Base-by-base conservation (phyloP, 2,113 vertebrate genomes). In the Garra rufa region DNA sequence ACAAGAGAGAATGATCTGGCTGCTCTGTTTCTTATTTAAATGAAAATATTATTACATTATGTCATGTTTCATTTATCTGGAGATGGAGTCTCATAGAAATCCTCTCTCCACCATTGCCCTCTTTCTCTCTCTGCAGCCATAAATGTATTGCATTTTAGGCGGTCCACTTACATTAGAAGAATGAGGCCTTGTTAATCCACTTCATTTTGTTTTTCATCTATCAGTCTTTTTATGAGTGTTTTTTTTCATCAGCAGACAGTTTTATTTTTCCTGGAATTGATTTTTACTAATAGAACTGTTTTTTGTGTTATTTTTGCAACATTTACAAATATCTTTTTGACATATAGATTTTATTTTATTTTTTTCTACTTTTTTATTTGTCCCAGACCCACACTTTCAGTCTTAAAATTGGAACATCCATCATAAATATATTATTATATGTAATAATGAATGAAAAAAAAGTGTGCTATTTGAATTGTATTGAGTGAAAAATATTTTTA, bases 41-140 rank as follows among this genome's bases (percentile, higher is more conserved):
- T 89, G 65, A 87, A 89, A 89, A 89, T 83, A 79, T 89, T 89
- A 83, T 89, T 79, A 73, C 75, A 84, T 76, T 70, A 76, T 78
- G 83, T 86, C 84, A 87, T 84, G 88, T 85, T 87, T 85, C 70
- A 87, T 89, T 85, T 89, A 81, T 87, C 85, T 59, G 46, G 26
- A 83, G 80, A 84, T 85, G 17, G 69, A 59, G 57, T 48, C 13
- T 30, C 46, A 59, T 50, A 59, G 77, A 63, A 76, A 28, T 57
- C n/a, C 6, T 78, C 17, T 84, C 83, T 84, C 82, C 41, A 41
- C 69, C 69, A 17, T 59, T 26, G n/a, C 52, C 44, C 30, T n/a
- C 11, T 61, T 13, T 78, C 34, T 69, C 61, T 69, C 28, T 77
- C 13, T 19, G 57, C 9, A 65, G 15, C 17, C 34, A 44, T 28